Percentiles rank a stretch among this genome's conserved stretches.
These are phyloP conservation scores for Diabrotica undecimpunctata DNA, from an alignment of 1,140 invertebrate species.

Conservation along the genomic window DNA sequence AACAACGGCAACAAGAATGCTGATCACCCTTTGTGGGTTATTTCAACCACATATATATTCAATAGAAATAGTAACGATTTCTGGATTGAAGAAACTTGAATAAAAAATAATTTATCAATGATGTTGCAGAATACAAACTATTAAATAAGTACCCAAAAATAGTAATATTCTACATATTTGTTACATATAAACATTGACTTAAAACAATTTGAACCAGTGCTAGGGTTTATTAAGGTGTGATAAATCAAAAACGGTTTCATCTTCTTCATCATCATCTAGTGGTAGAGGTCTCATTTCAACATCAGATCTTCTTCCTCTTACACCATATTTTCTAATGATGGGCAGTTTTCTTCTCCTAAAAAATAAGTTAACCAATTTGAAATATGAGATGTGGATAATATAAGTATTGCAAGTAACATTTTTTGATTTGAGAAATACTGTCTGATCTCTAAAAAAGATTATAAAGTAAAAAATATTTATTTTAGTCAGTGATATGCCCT, in stretches of 20 bases:
- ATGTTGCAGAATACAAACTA: too few species aligned
- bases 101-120: too few species aligned
- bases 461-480: too few species aligned
- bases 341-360: slow-evolving; percentile 43
- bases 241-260: slow-evolving; percentile 56
- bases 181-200: background rate
- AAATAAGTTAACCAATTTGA: slow-evolving; percentile 18
- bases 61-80: too few species aligned
- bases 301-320: slow-evolving; percentile 54
- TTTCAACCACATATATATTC: too few species aligned
- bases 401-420: background rate
- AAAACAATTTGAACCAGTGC: background rate
- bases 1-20: too few species aligned
- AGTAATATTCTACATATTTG: background rate
- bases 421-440: too few species aligned
- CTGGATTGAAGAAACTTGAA: too few species aligned
- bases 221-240: background rate
- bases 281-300: slow-evolving; percentile 58
- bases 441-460: too few species aligned
- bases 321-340: slow-evolving; percentile 55
- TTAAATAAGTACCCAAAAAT: too few species aligned
- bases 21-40: too few species aligned
- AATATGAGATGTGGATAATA: background rate
- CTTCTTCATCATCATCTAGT: slow-evolving; percentile 57
- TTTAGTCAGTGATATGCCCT: too few species aligned